Percentiles rank a stretch among this genome's conserved stretches.
Conservation (phyloP, 2,113 vertebrate genomes). For the Myodes glareolus region DNA sequence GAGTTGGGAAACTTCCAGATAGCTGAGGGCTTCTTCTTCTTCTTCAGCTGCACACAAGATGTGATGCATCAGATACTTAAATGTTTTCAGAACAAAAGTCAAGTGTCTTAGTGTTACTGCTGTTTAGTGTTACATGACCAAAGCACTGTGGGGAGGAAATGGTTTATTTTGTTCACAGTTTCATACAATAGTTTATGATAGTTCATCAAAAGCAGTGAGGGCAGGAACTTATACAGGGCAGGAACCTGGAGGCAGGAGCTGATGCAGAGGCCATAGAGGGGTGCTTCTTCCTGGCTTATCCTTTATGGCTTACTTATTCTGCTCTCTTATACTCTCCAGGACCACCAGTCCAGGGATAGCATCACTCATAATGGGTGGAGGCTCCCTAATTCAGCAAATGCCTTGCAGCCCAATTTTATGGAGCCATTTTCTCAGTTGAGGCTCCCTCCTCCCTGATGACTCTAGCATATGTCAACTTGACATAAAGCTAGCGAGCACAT, state of each 20-base stretch:
- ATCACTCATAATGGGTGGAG: too few relatives aligned
- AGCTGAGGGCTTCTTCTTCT: neutral
- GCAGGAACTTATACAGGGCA: neutral
- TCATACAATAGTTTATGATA: neutral
- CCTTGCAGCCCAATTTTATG: too few relatives aligned
- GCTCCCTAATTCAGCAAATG: neutral
- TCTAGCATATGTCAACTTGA: neutral
- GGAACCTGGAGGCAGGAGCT: neutral
- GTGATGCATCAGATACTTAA: neutral
- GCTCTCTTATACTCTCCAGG: neutral
- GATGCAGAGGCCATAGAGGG: neutral
- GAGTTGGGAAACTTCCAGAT: neutral
- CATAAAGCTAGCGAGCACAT: neutral
- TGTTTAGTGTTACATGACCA: neutral
- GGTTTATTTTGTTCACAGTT: neutral
- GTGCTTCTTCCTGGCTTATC: neutral
- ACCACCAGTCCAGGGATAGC: neutral
- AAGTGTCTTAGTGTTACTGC: neutral
- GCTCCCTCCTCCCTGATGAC: neutral
- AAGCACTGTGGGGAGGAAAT: neutral
- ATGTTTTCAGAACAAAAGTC: neutral
- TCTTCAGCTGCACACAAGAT: neutral
- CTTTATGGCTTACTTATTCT: neutral
- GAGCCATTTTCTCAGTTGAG: neutral
- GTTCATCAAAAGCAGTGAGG: neutral